Base-by-base conservation (phyloP, 2,113 vertebrate genomes). In the Ancistrus triradiatus region DNA sequence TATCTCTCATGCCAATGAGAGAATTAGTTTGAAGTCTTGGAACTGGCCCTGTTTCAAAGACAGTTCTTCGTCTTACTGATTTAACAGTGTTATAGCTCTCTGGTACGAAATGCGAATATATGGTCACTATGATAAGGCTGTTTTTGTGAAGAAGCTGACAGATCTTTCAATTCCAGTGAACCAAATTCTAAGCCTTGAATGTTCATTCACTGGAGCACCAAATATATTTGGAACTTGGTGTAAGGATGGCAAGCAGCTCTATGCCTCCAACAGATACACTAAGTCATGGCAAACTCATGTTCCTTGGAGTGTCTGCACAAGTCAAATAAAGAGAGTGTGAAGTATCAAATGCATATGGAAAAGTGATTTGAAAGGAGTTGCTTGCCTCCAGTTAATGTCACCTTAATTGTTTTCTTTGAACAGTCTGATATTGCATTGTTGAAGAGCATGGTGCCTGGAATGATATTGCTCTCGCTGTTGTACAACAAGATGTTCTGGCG, bases 341-440 rank as follows among this genome's bases (percentile, higher is more conserved):
- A 33, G 88, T 88, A 51, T 86, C 87, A 57, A 91, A 94, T 28
- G 71, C 80, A 71, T 82, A 90, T 80, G 92, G 91, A 59, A 87
- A 83, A 11, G 90, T 87, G 24, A 90, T 88, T 46, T 90, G 87
- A 47, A 28, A 46, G 42, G 27, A 55, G 38, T 51, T 50, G 25
- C 25, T 51, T 42, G 49, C 38, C 38, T 43, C 8, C 9, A n/a
- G 1, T 1, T 17, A 22, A 10, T 10, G 6, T 4, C 11, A 3
- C 7, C 22, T 18, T 3, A 18, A 3, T 3, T 43, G 5, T 21
- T 44, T 19, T n/a, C 15, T 51, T 46, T 31, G 17, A 11, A 25
- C 31, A 27, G 46, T 59, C 25, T 70, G 61, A 52, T 70, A 60
- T 70, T 70, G 68, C 68, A 65, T 38, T 51, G 22, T 49, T 60